phyloP scores from a whole-genome alignment of 1,140 invertebrate species.

The Drosophila serrata region DNA sequence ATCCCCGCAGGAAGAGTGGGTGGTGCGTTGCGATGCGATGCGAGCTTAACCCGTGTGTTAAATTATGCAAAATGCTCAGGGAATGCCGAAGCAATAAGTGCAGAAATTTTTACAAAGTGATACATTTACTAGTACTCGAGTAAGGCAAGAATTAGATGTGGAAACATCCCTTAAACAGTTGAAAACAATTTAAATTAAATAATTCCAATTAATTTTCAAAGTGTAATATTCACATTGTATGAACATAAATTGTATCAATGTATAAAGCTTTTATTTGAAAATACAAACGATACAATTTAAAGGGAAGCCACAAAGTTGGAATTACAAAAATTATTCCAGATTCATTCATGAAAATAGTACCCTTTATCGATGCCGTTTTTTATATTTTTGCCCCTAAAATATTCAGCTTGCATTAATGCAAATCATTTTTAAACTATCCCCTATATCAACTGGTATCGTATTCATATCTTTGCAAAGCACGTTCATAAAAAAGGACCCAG shows the following conservation, averaged over 20 bases:
- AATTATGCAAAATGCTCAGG: constrained; percentile 50
- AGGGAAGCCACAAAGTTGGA: neutral
- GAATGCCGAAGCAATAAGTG: constrained; percentile 30
- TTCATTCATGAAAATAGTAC: neutral
- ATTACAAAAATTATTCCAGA: no score
- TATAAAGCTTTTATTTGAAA: neutral
- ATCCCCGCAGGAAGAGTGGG: neutral
- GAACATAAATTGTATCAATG: no score
- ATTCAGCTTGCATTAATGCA: constrained; percentile 19
- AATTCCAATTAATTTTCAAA: no score
- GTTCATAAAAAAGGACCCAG: constrained; percentile 27
- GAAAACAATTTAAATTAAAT: no score
- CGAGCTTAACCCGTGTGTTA: constrained; percentile 42
- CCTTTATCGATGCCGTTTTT: neutral
- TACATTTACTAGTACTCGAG: constrained; percentile 2
- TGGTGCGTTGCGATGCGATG: constrained; percentile 17
- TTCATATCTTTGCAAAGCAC: constrained; percentile 29
- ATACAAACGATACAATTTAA: neutral
- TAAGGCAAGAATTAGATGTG: neutral
- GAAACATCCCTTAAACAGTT: neutral
- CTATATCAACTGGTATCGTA: constrained; percentile 24
- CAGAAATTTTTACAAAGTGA: constrained; percentile 27
- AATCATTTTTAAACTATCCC: constrained; percentile 35
- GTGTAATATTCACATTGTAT: no score
- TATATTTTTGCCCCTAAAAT: neutral